Conservation (phyloP, 2,797 vertebrate genomes). For the Spheniscus humboldti region DNA sequence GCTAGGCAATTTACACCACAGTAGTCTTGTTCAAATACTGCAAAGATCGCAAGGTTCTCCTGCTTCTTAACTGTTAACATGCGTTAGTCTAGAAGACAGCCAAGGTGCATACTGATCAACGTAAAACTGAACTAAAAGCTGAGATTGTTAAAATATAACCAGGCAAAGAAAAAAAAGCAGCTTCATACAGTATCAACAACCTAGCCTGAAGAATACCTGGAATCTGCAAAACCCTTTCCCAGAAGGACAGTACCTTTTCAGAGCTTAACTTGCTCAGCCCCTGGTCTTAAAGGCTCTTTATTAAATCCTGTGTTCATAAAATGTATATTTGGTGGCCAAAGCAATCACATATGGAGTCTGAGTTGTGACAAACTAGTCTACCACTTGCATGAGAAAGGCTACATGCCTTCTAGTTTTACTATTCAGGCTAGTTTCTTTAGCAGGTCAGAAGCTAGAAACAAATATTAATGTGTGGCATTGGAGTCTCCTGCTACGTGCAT, state of each 20-base stretch:
- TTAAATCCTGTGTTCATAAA: not conserved
- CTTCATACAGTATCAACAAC: not conserved
- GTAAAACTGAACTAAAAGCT: not conserved
- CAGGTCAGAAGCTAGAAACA: not conserved
- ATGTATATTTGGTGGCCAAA: not conserved
- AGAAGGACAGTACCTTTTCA: not conserved
- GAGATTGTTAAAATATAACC: not conserved
- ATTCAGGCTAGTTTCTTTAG: not conserved
- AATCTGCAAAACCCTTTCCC: not conserved
- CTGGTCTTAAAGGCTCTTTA: not conserved
- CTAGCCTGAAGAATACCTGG: not conserved
- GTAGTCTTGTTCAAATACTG: not conserved
- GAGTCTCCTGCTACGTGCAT: not conserved
- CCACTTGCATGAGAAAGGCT: not conserved
- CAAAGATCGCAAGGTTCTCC: not conserved
- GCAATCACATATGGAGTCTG: fast-evolving
- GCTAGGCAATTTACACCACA: not conserved
- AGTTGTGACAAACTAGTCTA: not conserved
- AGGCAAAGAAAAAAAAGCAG: not conserved
- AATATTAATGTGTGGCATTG: fast-evolving
- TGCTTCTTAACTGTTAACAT: not conserved
- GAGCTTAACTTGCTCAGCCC: not conserved
- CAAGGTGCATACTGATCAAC: not conserved
- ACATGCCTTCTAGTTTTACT: fast-evolving
- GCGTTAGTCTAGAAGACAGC: not conserved